Conservation (phyloP, 2,797 vertebrate genomes). For the Thamnophis elegans region DNA sequence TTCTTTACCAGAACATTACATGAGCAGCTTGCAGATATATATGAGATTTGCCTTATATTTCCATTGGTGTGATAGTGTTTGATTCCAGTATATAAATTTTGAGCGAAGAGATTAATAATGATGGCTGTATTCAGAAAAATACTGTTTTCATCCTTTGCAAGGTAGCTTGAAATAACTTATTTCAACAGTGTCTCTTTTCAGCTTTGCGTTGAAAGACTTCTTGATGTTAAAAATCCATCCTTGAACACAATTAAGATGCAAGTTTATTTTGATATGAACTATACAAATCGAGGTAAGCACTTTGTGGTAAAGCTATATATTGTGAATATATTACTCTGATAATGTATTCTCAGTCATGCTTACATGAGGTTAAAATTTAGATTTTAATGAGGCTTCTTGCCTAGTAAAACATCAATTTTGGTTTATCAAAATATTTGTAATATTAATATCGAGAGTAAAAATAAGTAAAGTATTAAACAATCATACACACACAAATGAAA, state of each 20-base stretch:
- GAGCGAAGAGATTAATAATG: neutral
- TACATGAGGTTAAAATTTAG: neutral
- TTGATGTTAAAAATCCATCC: slow-evolving; percentile 80
- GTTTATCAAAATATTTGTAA: neutral
- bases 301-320: neutral
- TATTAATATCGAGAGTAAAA: neutral
- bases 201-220: slow-evolving; percentile 83
- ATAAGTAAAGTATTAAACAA: slow-evolving; percentile 28
- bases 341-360: neutral
- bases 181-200: slow-evolving; percentile 61
- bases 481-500: neutral
- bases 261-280: slow-evolving; percentile 88
- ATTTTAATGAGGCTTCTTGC: neutral
- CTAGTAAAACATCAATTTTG: neutral
- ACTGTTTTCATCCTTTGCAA: slow-evolving; percentile 22
- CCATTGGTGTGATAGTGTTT: neutral
- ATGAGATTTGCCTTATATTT: neutral
- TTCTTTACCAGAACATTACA: neutral
- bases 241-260: slow-evolving; percentile 96
- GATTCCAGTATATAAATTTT: neutral
- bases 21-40: neutral
- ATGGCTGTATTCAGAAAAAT: neutral
- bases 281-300: slow-evolving; percentile 80
- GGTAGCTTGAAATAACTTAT: slow-evolving; percentile 30
- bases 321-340: neutral